Conservation (phyloP, 92 coral and sea anemone species). For the Epizoanthus stellaris region DNA sequence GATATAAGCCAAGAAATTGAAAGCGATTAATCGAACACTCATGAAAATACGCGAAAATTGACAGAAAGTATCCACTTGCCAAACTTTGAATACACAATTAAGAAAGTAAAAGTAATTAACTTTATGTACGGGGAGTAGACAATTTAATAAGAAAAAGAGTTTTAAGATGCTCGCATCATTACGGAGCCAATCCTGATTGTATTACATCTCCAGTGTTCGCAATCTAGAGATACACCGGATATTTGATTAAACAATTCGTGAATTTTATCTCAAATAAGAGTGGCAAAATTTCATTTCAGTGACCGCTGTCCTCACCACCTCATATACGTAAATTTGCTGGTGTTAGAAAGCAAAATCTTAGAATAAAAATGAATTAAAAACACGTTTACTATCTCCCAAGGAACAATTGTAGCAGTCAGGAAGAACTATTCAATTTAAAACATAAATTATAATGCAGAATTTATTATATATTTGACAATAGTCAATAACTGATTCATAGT, state of each 20-base stretch:
- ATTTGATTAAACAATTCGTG: background rate
- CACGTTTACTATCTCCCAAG: background rate
- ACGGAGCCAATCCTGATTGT: background rate
- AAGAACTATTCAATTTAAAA: no score
- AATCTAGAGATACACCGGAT: background rate
- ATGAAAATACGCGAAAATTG: background rate
- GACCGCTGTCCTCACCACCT: no score
- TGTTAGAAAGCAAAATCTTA: background rate
- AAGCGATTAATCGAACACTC: background rate
- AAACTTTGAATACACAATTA: slow-evolving; percentile 17
- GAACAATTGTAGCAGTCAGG: no score
- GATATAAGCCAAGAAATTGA: background rate
- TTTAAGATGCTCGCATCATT: background rate
- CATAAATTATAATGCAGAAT: no score
- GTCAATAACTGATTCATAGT: no score
- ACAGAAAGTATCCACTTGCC: slow-evolving; percentile 20
- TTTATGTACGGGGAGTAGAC: background rate
- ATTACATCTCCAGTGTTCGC: background rate
- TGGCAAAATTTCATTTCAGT: background rate
- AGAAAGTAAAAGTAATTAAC: slow-evolving; percentile 34
- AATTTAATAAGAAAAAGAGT: background rate
- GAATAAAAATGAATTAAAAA: background rate
- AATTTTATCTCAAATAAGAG: background rate
- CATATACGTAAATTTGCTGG: background rate
- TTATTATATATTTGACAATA: no score